Evolutionary conservation across 2,797 vertebrate species (phyloP).

Genomic region (Xenops minutus): DNA sequence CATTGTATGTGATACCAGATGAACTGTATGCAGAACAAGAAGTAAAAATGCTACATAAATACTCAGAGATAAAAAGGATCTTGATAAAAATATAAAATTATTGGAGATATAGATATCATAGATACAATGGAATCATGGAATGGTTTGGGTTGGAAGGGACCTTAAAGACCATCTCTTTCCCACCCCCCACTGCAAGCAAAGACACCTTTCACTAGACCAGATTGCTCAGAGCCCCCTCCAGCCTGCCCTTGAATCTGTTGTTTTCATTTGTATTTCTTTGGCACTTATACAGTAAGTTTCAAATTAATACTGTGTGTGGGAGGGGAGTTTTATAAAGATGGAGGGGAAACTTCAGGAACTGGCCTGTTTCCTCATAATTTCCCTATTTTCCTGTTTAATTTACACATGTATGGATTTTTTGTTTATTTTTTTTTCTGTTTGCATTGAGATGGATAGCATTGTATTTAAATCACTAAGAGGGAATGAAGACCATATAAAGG

Average conservation of each 20-base stretch:
- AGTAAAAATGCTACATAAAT: not conserved
- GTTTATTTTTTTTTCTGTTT: not conserved
- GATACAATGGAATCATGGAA: not conserved
- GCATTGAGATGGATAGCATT: not conserved
- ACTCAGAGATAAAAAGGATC: not conserved
- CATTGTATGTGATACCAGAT: not conserved
- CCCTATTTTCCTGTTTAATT: not conserved
- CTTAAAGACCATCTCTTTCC: not conserved
- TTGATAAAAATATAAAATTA: not conserved
- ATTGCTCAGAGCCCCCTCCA: not conserved
- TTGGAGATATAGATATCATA: not conserved
- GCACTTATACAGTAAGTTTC: not conserved
- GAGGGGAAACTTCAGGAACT: not conserved
- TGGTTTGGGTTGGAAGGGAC: not conserved
- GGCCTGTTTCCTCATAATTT: not conserved
- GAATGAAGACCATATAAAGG: not conserved
- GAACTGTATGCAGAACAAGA: not conserved
- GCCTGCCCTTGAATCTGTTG: not conserved
- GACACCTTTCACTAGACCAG: not conserved
- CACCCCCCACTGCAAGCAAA: too few relatives aligned
- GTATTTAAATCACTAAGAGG: not conserved
- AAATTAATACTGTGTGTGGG: not conserved
- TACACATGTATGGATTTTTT: accelerated
- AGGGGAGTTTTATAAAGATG: too few relatives aligned
- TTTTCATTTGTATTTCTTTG: not conserved